Evolutionary conservation across 2,888 invertebrate genomes (phyloP).

Genomic region (Abscondita cerata): DNA sequence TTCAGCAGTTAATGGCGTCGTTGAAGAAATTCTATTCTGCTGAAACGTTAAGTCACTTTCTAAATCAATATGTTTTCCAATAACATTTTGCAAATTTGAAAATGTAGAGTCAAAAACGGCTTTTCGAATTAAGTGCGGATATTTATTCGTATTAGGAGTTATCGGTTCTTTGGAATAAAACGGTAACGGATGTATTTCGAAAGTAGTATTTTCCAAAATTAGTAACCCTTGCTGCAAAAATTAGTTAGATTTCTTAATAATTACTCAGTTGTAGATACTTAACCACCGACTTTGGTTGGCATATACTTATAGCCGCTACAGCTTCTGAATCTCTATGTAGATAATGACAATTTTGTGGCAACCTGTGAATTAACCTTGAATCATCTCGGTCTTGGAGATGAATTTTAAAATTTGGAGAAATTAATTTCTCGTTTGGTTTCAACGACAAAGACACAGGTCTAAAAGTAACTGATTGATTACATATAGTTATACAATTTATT

Average conservation of each 20-base stretch:
- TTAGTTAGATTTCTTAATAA: conserved; percentile 4
- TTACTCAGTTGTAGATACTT: conserved; percentile 47
- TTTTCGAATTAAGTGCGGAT: conserved; percentile 67
- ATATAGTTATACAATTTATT: conserved; percentile 10
- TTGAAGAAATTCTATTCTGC: conserved; percentile 37
- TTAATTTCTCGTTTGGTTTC: conserved; percentile 67
- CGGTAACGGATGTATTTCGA: conserved; percentile 73
- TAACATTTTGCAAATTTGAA: background rate
- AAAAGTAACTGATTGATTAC: conserved; percentile 36
- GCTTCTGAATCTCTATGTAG: conserved; percentile 65
- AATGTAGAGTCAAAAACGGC: conserved; percentile 45
- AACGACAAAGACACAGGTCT: conserved; percentile 69
- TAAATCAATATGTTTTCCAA: background rate
- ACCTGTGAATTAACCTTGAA: conserved; percentile 42
- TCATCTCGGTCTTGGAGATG: conserved; percentile 62
- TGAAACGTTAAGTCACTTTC: background rate
- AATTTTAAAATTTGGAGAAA: conserved; percentile 68
- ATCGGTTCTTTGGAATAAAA: conserved; percentile 57
- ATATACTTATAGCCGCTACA: conserved; percentile 73
- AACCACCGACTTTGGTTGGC: conserved; percentile 70
- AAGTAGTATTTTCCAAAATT: conserved; percentile 70
- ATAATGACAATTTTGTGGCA: conserved; percentile 67
- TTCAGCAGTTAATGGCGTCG: conserved; percentile 67
- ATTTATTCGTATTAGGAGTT: conserved; percentile 39
- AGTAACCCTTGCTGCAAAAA: conserved; percentile 70